Base-by-base conservation (phyloP, 1,140 invertebrate genomes). In the Anthonomus grandis region DNA sequence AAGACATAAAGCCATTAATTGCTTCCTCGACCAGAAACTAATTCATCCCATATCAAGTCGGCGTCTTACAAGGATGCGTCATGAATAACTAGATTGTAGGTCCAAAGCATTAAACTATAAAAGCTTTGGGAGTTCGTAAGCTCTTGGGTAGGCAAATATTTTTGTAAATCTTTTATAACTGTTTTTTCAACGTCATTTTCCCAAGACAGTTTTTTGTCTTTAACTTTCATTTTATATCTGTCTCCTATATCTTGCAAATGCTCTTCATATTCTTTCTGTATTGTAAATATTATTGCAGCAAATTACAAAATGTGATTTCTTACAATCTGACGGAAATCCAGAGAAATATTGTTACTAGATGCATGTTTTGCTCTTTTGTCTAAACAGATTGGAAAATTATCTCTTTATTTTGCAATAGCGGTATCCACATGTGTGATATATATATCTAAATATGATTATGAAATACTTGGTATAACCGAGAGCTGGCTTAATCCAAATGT, bases 161-260 rank as follows among this genome's bases (percentile, higher is more conserved):
- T 15, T 38, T 38, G 37, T 38, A 38, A 38, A 38, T 38, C 37
- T 38, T n/a, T 38, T 15, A 38, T 38, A 15, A 38, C 37, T 38
- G 17, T 38, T 4, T 38, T 38, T 38, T 38, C 37, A n/a, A 15
- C 17, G 37, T 38, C 17, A 15, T 38, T 13, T 38, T 38, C 5
- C 17, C 37, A 15, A n/a, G 37, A 38, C 6, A 10, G 37, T 38
- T 38, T 38, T 38, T 38, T 8, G 13, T 38, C 37, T 38, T 38
- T 15, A 8, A 13, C 5, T 38, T 38, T 38, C 37, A 38, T 38
- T 38, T 38, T 38, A 38, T 38, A 13, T 38, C 37, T 38, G 17
- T 38, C 37, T 38, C 37, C 37, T 6, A 15, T 15, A 38, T 38
- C 37, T 38, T 38, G 37, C 13, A 38, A 38, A 38, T 38, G 37